These are phyloP conservation scores for Anabacerthia variegaticeps DNA, from an alignment of 2,797 vertebrate genomes.

Conservation along the genomic window DNA sequence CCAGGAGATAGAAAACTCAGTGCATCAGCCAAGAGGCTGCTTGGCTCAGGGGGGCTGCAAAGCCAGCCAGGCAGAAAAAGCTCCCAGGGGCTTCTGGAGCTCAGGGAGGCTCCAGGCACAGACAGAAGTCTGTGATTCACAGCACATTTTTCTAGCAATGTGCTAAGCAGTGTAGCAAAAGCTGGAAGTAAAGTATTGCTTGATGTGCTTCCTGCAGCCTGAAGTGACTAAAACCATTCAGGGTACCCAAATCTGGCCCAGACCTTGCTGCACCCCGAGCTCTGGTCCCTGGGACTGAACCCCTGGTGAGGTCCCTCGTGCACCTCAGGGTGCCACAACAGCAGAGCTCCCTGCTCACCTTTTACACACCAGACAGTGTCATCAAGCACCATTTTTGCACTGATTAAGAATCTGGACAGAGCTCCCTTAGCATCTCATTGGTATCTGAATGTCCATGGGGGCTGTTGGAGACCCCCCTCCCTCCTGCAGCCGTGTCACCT, in stretches of 20 bases:
- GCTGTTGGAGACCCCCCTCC: neutral
- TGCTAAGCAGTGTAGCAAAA: neutral
- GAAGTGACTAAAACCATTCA: neutral
- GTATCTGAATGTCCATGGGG: neutral
- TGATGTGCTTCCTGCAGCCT: neutral
- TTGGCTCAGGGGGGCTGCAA: neutral
- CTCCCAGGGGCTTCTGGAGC: rapidly evolving
- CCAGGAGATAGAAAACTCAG: neutral
- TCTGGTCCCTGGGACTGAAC: neutral
- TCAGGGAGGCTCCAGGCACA: neutral
- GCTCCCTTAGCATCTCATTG: neutral
- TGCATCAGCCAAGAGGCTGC: neutral
- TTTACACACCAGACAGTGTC: neutral
- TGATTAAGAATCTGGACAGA: neutral
- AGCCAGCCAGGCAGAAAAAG: neutral
- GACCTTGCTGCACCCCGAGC: neutral
- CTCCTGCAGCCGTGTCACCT: rapidly evolving
- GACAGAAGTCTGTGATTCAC: neutral
- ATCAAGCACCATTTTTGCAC: neutral
- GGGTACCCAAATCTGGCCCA: neutral
- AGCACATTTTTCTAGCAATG: neutral
- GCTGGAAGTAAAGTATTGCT: neutral
- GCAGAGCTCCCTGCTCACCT: neutral
- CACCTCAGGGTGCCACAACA: neutral
- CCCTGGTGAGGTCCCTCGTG: neutral